phyloP scores from a whole-genome alignment of 2,888 invertebrate genomes.

The Nomada ferruginata region DNA sequence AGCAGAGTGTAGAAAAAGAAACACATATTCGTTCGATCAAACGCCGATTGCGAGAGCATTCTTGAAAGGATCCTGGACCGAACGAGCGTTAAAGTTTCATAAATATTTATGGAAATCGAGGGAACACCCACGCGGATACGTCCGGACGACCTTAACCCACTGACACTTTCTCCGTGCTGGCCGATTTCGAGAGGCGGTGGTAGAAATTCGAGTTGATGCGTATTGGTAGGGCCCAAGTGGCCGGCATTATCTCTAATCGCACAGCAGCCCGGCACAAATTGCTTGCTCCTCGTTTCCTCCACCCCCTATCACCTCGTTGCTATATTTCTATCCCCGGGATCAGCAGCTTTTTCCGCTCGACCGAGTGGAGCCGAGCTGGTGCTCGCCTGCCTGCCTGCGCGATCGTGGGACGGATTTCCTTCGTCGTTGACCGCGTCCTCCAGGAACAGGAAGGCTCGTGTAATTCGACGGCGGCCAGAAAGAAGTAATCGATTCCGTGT shows the following conservation, averaged over 20 bases:
- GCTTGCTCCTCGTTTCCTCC: background rate
- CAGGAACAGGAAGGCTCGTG: background rate
- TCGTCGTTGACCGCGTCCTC: background rate
- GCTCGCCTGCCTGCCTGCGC: too few species aligned
- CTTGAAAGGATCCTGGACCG: background rate
- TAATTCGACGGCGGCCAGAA: background rate
- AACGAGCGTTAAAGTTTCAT: conserved; percentile 43
- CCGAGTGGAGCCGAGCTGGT: too few species aligned
- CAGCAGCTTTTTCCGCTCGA: background rate
- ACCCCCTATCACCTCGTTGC: background rate
- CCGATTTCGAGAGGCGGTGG: conserved; percentile 32
- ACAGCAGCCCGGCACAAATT: background rate
- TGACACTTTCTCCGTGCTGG: conserved; percentile 62
- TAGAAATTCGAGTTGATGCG: conserved; percentile 16
- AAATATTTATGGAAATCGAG: conserved; percentile 70
- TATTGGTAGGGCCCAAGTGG: background rate
- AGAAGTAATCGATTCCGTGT: conserved; percentile 25
- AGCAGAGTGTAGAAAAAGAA: too few species aligned
- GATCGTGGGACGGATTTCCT: background rate
- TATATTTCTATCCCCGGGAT: background rate
- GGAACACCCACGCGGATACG: conserved; percentile 65
- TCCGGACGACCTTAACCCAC: conserved; percentile 74
- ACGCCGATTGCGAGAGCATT: too few species aligned
- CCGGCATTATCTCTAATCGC: background rate
- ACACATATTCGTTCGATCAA: too few species aligned